Evolutionary conservation across 2,113 vertebrate species (phyloP), one percentile per base, ranked within the genome.

Genomic region (Riparia riparia): DNA sequence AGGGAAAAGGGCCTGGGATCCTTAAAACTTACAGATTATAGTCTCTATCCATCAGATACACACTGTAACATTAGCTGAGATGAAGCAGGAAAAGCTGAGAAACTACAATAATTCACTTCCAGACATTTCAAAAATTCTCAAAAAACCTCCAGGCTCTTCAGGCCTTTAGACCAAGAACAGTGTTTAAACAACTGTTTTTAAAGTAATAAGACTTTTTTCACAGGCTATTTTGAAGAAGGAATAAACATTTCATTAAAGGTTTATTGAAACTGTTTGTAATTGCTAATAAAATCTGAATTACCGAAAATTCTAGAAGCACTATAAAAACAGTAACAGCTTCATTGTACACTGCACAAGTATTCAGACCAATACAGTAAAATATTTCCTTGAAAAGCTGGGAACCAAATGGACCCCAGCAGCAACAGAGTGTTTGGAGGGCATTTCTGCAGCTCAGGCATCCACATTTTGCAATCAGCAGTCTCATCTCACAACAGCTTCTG

Each of bases 241-340:
- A 81, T 80, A 85, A 94, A 69, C 34, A 82, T 90, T 91, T 88
- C 44, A 70, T 63, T 94, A 63, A 26, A 91, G 86, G 51, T 85
- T 95, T 61, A 94, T 66, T 88, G 72, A 77, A 94, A 63, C 60
- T n/a, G 47, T 77, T 96, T 66, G 44, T 19, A 94, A 95, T 93
- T 88, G 79, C 82, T 88, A 93, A 82, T 90, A 91, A 96, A 94
- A 88, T 32, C 39, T 29, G 54, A 88, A 92, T 86, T 81, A 86
- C 60, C 3, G 1, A 91, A 82, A 69, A 31, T 45, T 90, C 78
- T 61, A 39, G 74, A 82, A 96, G 39, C 47, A 56, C 71, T n/a
- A 31, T 58, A 82, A 91, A 34, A 54, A 66, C 73, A 72, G 1
- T 29, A 82, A 76, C 26, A 72, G 63, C 44, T 90, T 80, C 51